Conservation (phyloP, 2,797 vertebrate genomes). For the Rhyacichthys aspro region DNA sequence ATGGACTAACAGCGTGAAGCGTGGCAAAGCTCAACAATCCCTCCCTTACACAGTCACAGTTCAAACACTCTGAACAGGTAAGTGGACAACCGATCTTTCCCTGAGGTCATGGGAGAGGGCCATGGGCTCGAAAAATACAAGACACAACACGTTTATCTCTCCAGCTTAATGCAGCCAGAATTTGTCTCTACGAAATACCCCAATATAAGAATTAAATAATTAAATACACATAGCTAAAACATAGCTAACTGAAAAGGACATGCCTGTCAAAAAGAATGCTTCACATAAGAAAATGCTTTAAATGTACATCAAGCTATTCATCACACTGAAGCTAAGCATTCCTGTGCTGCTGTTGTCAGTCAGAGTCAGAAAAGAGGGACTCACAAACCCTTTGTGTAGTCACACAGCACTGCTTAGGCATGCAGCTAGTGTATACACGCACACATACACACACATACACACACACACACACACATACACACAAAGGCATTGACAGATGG, state of each 20-base stretch:
- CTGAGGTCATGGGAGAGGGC: conserved; percentile 14
- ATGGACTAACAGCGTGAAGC: conserved; percentile 1
- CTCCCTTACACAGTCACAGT: conserved; percentile 14
- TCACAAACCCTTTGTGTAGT: conserved; percentile 39
- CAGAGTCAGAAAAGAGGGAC: conserved; percentile 45
- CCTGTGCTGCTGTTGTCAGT: conserved; percentile 47
- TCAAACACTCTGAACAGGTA: conserved; percentile 28
- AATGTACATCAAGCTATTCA: conserved; percentile 46
- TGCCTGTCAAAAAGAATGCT: conserved; percentile 16
- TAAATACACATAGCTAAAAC: no score
- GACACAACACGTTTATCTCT: background rate
- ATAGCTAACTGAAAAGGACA: conserved; percentile 15
- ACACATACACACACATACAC: conserved; percentile 12
- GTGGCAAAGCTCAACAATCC: background rate
- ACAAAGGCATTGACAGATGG: conserved; percentile 53
- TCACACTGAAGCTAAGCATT: conserved; percentile 35
- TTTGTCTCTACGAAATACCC: no score
- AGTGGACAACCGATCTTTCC: conserved; percentile 7
- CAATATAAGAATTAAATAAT: no score
- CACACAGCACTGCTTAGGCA: conserved; percentile 51
- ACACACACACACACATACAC: conserved; percentile 42
- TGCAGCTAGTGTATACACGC: conserved; percentile 44
- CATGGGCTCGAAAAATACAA: background rate
- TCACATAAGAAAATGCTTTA: conserved; percentile 33
- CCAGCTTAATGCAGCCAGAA: no score